Evolutionary conservation across 1,140 invertebrate species (phyloP).

Genomic region (Nebria ingens): DNA sequence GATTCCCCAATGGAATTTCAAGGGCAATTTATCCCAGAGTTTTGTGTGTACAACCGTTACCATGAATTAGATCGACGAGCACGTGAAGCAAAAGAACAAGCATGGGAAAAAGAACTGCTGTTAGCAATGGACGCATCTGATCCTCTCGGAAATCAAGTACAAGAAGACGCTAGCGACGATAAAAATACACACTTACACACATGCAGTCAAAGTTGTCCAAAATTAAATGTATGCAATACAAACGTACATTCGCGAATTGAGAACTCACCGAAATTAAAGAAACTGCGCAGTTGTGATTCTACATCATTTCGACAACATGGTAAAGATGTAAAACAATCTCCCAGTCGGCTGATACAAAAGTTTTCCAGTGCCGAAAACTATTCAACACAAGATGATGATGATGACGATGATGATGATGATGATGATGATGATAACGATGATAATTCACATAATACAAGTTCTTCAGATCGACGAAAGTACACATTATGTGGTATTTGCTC

Average conservation of each 20-base stretch:
- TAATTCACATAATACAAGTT: slow-evolving; percentile 10
- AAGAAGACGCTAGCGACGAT: background rate
- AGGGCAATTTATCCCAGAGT: slow-evolving; percentile 40
- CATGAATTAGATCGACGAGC: slow-evolving; percentile 48
- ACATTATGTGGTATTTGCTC: slow-evolving; percentile 5
- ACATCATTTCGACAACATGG: background rate
- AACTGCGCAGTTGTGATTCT: slow-evolving; percentile 14
- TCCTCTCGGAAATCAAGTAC: slow-evolving; percentile 16
- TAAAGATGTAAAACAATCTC: background rate
- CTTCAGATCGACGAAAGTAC: slow-evolving; percentile 7
- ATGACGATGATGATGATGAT: background rate
- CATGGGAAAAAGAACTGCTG: slow-evolving; percentile 60
- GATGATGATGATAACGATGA: background rate
- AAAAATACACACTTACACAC: slow-evolving; percentile 15
- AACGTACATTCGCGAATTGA: slow-evolving; percentile 10
- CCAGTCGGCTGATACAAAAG: background rate
- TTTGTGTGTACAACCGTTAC: slow-evolving; percentile 62
- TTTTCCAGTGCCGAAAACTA: background rate
- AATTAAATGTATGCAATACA: background rate
- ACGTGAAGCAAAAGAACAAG: slow-evolving; percentile 53
- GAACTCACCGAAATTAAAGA: slow-evolving; percentile 5
- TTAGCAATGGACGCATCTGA: slow-evolving; percentile 46
- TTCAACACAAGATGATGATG: background rate
- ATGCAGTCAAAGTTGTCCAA: slow-evolving; percentile 14
- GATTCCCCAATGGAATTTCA: slow-evolving; percentile 28